Percentiles rank a stretch among this genome's conserved stretches.
phyloP scores from a whole-genome alignment of 2,113 vertebrate genomes.

The Narcine bancroftii region DNA sequence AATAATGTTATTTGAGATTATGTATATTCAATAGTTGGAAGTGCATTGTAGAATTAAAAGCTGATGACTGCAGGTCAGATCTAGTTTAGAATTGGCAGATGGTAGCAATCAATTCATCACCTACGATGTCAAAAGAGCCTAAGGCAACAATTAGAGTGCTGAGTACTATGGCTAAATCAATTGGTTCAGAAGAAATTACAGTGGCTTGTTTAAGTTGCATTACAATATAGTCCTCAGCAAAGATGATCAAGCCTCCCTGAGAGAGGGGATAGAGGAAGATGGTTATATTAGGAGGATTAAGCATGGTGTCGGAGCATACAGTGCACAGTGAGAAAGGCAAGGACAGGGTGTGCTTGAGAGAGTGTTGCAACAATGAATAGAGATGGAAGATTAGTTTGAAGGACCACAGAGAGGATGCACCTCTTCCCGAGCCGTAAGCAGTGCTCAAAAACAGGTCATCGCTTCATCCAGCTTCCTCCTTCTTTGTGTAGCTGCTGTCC shows the following conservation, averaged over 20 bases:
- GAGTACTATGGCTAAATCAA: neutral
- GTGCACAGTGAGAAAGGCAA: neutral
- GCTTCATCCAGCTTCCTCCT: neutral
- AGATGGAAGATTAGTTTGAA: neutral
- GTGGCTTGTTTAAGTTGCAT: neutral
- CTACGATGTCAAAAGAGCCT: neutral
- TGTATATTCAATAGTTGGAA: neutral
- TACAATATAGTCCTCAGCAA: neutral
- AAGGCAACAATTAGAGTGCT: neutral
- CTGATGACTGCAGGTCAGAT: neutral
- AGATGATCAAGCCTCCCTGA: neutral
- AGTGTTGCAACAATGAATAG: neutral
- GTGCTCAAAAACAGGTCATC: neutral
- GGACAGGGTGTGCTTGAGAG: neutral
- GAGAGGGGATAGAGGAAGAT: neutral
- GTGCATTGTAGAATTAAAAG: neutral
- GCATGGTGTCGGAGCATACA: neutral
- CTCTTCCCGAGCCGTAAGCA: neutral
- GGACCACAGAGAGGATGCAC: neutral
- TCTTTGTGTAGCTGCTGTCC: neutral
- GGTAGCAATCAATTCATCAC: neutral
- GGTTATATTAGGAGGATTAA: too few species aligned
- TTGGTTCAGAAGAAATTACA: neutral
- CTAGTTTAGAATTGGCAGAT: neutral
- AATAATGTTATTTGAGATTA: neutral